Base-by-base conservation (phyloP, 2,888 invertebrate species). In the Apeira syringaria region DNA sequence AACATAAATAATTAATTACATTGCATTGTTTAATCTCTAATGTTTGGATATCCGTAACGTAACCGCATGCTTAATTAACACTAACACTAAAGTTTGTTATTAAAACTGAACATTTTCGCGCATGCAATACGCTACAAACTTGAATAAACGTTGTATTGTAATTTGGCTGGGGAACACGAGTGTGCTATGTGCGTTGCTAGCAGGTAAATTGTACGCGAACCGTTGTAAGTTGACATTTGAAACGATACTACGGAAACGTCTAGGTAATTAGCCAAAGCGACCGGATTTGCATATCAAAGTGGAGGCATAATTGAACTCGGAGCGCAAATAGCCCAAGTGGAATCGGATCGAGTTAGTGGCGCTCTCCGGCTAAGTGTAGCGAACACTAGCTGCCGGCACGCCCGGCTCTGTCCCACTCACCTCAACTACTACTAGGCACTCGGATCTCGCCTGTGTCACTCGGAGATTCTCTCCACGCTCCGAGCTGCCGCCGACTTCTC, bases 201-300 rank as follows among this genome's bases (percentile, higher is more conserved):
- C 41, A 50, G 35, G 51, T 50, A 35, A 41, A 53, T 35, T 35
- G 36, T 38, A 42, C 37, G 48, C 33, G 41, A 38, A 29, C 41
- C 38, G 42, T 39, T 46, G 67, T 72, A 73, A 73, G 69, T 71
- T 76, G 71, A 78, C 72, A 70, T 76, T 74, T 70, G 72, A 73
- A 77, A 72, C 71, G 70, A 70, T 75, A 71, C 76, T 76, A 71
- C 68, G 72, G 75, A 74, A 80, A 76, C 79, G 76, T 80, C 78
- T 80, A 81, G 76, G 79, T 85, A 85, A 86, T 86, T 86, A 86
- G 80, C 74, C 77, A 68, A 83, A 81, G 79, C 80, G 78, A 79
- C 72, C 66, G 74, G 77, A 88, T 88, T 88, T 87, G 83, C 86
- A 88, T 88, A 82, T 83, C 87, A 87, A 87, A 88, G 86, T 79